Evolutionary conservation across 2,113 vertebrate genomes (phyloP).

Genomic region (Prionailurus bengalensis): DNA sequence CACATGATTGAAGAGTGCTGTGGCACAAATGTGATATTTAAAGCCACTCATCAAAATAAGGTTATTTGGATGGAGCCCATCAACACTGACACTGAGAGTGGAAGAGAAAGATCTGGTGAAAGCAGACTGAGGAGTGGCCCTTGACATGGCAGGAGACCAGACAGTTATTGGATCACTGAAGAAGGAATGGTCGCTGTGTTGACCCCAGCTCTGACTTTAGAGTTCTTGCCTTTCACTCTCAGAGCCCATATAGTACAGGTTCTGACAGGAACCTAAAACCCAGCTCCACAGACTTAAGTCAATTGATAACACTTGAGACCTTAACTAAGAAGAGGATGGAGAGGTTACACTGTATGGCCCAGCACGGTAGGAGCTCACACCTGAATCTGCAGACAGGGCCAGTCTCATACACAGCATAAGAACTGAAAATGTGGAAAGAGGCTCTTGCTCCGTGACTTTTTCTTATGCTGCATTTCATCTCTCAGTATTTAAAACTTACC

Average conservation of each 20-base stretch:
- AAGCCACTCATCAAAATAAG: background rate
- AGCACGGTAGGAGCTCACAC: background rate
- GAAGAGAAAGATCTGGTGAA: background rate
- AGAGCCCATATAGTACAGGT: background rate
- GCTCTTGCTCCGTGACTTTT: fast-evolving
- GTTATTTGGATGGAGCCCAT: background rate
- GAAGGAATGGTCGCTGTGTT: background rate
- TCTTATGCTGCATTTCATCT: background rate
- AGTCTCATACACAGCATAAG: no score
- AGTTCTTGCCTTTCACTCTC: background rate
- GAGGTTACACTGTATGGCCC: background rate
- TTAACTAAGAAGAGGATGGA: background rate
- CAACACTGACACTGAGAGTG: background rate
- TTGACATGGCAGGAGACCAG: background rate
- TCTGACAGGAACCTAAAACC: background rate
- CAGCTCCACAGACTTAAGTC: background rate
- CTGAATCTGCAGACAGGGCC: background rate
- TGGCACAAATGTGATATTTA: background rate
- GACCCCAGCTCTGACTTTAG: background rate
- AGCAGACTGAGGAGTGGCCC: background rate
- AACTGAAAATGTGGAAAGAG: background rate
- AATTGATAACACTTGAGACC: background rate
- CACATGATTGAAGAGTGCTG: background rate
- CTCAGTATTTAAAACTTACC: background rate
- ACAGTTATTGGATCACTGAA: background rate